phyloP scores from a whole-genome alignment of 2,888 invertebrate species.

The Limnephilus auricula region DNA sequence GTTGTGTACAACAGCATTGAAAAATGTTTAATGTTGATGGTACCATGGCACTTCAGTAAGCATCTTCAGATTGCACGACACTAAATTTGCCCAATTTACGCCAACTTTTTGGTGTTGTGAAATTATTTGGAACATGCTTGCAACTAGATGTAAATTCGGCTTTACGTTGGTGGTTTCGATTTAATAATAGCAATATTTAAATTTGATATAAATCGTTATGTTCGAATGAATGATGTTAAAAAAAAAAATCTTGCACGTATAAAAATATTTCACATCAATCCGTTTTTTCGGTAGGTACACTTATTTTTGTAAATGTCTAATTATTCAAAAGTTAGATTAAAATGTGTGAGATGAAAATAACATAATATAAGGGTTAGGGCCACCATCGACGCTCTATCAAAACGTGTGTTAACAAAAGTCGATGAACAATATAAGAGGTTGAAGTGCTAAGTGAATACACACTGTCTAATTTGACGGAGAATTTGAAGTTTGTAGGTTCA shows the following conservation, averaged over 20 bases:
- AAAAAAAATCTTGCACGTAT: too few relatives aligned
- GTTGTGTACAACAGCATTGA: too few relatives aligned
- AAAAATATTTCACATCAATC: background rate
- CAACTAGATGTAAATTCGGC: too few relatives aligned
- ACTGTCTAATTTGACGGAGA: background rate
- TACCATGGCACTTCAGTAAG: too few relatives aligned
- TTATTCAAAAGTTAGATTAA: background rate
- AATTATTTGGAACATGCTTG: too few relatives aligned
- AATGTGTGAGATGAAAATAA: background rate
- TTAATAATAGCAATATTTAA: background rate
- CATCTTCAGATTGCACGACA: too few relatives aligned
- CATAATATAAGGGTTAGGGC: background rate
- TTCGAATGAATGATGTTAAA: background rate
- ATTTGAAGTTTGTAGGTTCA: background rate
- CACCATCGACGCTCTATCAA: conserved; percentile 9
- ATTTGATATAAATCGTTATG: background rate
- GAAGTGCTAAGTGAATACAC: conserved; percentile 13
- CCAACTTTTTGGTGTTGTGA: too few relatives aligned
- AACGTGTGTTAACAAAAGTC: background rate
- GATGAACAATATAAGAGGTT: background rate
- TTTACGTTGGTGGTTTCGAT: background rate
- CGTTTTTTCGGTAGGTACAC: background rate
- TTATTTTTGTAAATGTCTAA: background rate
- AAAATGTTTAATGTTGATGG: too few relatives aligned
- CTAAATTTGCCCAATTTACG: too few relatives aligned